These are phyloP conservation scores for Squalus acanthias DNA, from an alignment of 2,797 vertebrate genomes.

Conservation along the genomic window DNA sequence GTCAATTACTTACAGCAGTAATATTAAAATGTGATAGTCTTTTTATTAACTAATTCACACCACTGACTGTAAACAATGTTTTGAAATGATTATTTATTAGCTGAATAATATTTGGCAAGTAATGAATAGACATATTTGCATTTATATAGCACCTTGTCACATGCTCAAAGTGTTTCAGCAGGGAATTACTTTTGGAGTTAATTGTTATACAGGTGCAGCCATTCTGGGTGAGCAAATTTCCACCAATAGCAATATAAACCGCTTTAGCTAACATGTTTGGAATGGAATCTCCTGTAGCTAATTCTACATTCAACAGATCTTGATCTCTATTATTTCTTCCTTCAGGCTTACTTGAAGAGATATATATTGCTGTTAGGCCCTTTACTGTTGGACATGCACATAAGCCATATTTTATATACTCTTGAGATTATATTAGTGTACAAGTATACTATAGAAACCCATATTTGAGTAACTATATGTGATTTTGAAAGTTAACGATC, in stretches of 20 bases:
- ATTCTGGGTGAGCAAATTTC: background rate
- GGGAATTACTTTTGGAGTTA: background rate
- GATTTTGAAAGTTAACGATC: background rate
- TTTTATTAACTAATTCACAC: constrained; percentile 16
- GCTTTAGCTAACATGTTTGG: background rate
- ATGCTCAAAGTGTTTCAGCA: too few species aligned
- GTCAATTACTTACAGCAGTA: background rate
- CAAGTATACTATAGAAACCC: background rate
- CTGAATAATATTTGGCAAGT: background rate
- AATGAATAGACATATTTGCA: background rate
- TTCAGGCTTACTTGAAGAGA: too few species aligned
- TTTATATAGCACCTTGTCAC: background rate
- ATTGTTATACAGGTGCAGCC: background rate
- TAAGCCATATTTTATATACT: background rate
- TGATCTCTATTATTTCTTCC: background rate
- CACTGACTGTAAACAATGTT: background rate
- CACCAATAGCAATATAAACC: background rate
- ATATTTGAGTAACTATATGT: background rate
- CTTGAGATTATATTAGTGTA: background rate
- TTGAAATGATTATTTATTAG: background rate
- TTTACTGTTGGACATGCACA: background rate
- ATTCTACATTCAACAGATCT: background rate
- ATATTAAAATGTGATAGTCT: background rate
- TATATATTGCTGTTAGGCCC: background rate
- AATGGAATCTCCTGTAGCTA: background rate